Evolutionary conservation across 2,113 vertebrate genomes (phyloP).

Genomic region (Prunella fulvescens): DNA sequence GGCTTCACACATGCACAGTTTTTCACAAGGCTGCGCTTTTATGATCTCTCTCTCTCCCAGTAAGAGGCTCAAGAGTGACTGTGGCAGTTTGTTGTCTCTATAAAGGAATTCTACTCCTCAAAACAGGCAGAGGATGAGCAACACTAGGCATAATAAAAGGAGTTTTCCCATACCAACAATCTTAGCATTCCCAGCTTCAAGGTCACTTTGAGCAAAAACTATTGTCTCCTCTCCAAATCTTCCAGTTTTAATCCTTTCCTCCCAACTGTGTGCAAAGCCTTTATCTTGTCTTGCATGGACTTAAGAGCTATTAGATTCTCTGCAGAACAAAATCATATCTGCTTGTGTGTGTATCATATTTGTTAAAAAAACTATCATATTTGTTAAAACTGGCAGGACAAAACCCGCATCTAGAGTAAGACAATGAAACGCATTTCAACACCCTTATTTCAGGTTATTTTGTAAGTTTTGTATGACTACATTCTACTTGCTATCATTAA

Average conservation of each 20-base stretch:
- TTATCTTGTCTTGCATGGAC: neutral
- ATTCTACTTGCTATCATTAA: neutral
- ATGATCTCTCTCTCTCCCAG: neutral
- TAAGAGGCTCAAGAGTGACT: neutral
- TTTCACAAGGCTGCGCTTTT: neutral
- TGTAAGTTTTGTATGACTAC: neutral
- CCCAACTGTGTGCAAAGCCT: neutral
- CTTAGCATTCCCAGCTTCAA: neutral
- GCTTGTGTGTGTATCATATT: neutral
- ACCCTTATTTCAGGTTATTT: neutral
- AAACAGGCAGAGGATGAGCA: neutral
- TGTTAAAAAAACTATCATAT: neutral
- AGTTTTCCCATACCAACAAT: neutral
- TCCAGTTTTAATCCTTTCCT: neutral
- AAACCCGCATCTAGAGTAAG: neutral
- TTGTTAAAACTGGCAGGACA: neutral
- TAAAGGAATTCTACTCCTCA: neutral
- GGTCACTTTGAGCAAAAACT: neutral
- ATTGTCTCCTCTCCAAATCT: neutral
- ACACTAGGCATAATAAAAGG: neutral
- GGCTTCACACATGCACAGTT: accelerated
- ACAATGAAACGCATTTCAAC: neutral
- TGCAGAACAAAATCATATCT: neutral
- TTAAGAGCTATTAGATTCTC: neutral
- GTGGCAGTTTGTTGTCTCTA: neutral